phyloP scores from a whole-genome alignment of 2,888 invertebrate genomes.

The Cataglyphis altisquamis region DNA sequence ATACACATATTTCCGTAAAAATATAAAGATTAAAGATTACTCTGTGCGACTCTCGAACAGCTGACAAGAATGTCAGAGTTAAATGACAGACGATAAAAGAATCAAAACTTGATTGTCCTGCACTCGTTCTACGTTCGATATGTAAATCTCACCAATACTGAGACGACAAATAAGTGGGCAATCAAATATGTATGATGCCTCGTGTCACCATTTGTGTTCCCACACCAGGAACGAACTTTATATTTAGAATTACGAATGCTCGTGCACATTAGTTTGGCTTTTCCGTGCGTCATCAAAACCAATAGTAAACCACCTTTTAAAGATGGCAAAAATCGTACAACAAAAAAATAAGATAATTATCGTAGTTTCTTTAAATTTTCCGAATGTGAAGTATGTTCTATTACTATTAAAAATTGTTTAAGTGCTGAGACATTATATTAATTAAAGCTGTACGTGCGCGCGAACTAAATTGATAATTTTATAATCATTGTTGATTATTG shows the following conservation, averaged over 20 bases:
- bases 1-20: neutral
- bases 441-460: neutral
- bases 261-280: conserved; percentile 47
- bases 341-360: neutral
- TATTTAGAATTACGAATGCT: conserved; percentile 65
- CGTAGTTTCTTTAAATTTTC: neutral
- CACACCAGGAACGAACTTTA: conserved; percentile 52
- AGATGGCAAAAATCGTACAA: conserved; percentile 26
- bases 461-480: neutral
- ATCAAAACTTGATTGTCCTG: neutral
- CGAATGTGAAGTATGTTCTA: neutral
- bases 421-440: neutral
- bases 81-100: neutral
- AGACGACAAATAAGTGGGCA: neutral
- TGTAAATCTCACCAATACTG: conserved; percentile 58
- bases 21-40: neutral
- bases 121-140: neutral
- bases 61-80: neutral
- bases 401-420: neutral
- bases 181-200: conserved; percentile 30
- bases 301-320: conserved; percentile 7
- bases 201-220: neutral
- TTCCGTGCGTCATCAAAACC: conserved; percentile 19
- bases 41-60: neutral
- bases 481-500: neutral